Base-by-base conservation (phyloP, 2,888 invertebrate species). In the Nasonia oneida region DNA sequence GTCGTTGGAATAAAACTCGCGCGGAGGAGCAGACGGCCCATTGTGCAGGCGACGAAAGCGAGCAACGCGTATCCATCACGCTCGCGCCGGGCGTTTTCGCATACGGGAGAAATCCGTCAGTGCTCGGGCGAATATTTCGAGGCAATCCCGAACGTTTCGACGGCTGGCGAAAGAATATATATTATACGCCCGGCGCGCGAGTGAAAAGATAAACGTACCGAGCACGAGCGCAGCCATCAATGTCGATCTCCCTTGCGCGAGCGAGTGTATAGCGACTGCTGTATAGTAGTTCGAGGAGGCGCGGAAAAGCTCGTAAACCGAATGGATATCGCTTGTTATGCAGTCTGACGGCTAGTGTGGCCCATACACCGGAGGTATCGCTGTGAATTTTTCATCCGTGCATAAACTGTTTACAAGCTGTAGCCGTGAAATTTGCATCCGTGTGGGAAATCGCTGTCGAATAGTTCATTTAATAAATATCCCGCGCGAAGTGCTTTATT, bases 41-140 rank as follows among this genome's bases (percentile, higher is more conserved):
- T 81, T 81, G 61, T 74, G 47, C 39, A 81, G 74, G 14, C 67
- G 67, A 67, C 67, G 39, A 29, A 78, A 61, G 57, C 64, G 53
- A 75, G 10, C 47, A 37, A 18, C n/a, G 29, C n/a, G n/a, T 80
- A 80, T 71, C 70, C 53, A 80, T 71, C 71, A 71, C 53, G 70
- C 14, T 70, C 47, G 29, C 10, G 10, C 4, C 42, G 79, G 12
- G 64, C 50, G 47, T 18, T 50, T n/a, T 29, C 57, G 47, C 14
- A 47, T 57, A n/a, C 73, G 39, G 42, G 71, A 70, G 42, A 81
- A 81, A 81, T 81, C 80, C 73, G 71, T 81, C 71, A 57, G 71
- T 73, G 53, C 71, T 73, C 12, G 39, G 10, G 18, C 71, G 39
- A 73, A 71, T 57, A 73, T 73, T 81, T 73, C 53, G 18, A 71